Evolutionary conservation across 2,797 vertebrate genomes (phyloP).

Genomic region (Propithecus perrieri): DNA sequence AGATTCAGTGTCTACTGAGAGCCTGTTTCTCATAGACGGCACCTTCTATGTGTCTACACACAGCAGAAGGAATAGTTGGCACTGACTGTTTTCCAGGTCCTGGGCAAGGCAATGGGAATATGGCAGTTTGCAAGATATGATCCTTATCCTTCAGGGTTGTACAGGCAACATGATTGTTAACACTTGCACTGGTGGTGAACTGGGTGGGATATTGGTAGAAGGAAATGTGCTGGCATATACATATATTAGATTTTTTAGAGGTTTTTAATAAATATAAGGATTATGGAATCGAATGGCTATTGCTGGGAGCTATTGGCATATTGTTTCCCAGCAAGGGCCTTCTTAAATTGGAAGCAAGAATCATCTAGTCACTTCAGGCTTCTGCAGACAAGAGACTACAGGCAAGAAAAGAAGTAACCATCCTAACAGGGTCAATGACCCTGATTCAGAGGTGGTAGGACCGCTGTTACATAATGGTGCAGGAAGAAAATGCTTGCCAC

Average conservation of each 20-base stretch:
- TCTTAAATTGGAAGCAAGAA: not conserved
- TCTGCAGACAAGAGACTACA: not conserved
- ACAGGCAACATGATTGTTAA: not conserved
- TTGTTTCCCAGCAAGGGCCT: not conserved
- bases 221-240: not conserved
- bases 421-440: not conserved
- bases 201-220: not conserved
- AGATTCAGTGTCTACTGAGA: not conserved
- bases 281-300: not conserved
- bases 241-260: not conserved
- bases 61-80: not conserved
- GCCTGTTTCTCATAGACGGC: not conserved
- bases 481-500: not conserved
- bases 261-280: not conserved
- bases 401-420: not conserved
- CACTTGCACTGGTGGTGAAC: not conserved
- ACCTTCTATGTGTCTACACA: not conserved
- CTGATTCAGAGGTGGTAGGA: not conserved
- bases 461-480: not conserved
- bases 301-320: not conserved
- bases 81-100: not conserved
- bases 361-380: not conserved
- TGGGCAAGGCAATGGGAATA: not conserved
- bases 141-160: not conserved
- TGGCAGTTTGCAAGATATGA: not conserved